A percentile compares a stretch with the other conserved stretches of the same genome.
Evolutionary conservation across 2,113 vertebrate species (phyloP).

Genomic region (Nicator chloris): DNA sequence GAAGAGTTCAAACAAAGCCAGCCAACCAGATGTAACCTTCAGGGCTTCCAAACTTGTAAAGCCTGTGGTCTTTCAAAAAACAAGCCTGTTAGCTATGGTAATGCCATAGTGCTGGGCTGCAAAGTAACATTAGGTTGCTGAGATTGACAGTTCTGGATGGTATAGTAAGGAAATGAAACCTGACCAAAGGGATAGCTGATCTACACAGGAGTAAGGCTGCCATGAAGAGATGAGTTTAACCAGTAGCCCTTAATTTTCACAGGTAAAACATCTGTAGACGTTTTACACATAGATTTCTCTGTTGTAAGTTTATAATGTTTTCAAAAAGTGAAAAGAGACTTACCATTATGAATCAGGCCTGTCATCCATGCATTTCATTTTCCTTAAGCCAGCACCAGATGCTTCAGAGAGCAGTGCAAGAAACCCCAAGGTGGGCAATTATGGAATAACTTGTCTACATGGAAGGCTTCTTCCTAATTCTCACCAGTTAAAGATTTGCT

Average conservation of each 20-base stretch:
- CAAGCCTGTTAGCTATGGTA: not conserved
- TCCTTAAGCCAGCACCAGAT: not conserved
- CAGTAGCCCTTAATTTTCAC: not conserved
- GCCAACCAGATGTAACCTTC: accelerated
- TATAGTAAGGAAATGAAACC: not conserved
- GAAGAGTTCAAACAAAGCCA: not conserved
- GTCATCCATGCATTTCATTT: not conserved
- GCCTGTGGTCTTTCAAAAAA: not conserved
- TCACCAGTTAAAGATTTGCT: not conserved
- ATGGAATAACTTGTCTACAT: not conserved
- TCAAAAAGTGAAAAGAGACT: not conserved
- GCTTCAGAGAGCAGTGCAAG: not conserved
- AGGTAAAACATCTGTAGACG: not conserved
- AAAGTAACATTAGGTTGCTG: not conserved
- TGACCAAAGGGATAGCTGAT: not conserved
- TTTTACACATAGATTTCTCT: not conserved
- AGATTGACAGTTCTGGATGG: not conserved
- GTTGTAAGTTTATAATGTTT: not conserved
- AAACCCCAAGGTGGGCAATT: slow-evolving; percentile 18
- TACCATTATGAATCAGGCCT: not conserved
- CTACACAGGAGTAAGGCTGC: not conserved
- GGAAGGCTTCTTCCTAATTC: not conserved
- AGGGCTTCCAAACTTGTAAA: not conserved
- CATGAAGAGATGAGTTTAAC: not conserved
- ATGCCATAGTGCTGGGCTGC: not conserved